A percentile compares a stretch with the other conserved stretches of the same genome.
phyloP scores from a whole-genome alignment of 2,113 vertebrate genomes.

The Amphiprion percula region DNA sequence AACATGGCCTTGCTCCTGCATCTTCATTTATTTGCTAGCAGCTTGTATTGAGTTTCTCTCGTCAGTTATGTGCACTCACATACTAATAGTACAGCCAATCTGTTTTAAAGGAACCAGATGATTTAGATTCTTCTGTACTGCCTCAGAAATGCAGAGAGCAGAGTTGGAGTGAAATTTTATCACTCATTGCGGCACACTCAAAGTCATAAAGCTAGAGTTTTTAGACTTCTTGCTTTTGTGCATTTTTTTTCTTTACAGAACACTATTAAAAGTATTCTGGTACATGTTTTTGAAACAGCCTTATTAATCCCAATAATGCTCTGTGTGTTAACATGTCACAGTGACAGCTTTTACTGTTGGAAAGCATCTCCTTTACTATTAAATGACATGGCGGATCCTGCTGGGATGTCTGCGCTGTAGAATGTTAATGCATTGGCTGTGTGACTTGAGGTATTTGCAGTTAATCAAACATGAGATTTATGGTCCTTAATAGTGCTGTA shows the following conservation, averaged over 20 bases:
- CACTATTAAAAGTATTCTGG: constrained; percentile 29
- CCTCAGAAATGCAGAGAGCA: constrained; percentile 10
- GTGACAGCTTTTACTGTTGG: constrained; percentile 40
- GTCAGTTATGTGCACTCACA: constrained; percentile 53
- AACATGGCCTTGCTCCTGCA: constrained; percentile 75
- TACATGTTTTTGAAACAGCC: constrained; percentile 43
- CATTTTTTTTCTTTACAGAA: constrained; percentile 11
- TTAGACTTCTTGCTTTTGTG: constrained; percentile 24
- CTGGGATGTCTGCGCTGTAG: constrained; percentile 30
- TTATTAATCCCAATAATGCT: constrained; percentile 61
- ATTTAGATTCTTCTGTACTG: constrained; percentile 45
- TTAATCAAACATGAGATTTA: constrained; percentile 82
- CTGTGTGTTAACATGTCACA: constrained; percentile 30
- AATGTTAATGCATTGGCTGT: constrained; percentile 50
- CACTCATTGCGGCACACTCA: constrained; percentile 27
- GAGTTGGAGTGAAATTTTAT: constrained; percentile 28
- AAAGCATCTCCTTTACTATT: constrained; percentile 32
- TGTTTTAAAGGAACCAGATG: constrained; percentile 54
- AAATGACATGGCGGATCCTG: constrained; percentile 19
- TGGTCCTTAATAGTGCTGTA: constrained; percentile 80
- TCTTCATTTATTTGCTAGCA: constrained; percentile 79
- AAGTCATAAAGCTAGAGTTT: constrained; percentile 19
- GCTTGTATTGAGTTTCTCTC: constrained; percentile 61
- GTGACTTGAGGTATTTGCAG: constrained; percentile 53
- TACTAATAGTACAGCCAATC: constrained; percentile 54